Percentiles rank a stretch among this genome's conserved stretches.
Evolutionary conservation across 1,140 invertebrate genomes (phyloP).

Genomic region (Drosophila funebris): DNA sequence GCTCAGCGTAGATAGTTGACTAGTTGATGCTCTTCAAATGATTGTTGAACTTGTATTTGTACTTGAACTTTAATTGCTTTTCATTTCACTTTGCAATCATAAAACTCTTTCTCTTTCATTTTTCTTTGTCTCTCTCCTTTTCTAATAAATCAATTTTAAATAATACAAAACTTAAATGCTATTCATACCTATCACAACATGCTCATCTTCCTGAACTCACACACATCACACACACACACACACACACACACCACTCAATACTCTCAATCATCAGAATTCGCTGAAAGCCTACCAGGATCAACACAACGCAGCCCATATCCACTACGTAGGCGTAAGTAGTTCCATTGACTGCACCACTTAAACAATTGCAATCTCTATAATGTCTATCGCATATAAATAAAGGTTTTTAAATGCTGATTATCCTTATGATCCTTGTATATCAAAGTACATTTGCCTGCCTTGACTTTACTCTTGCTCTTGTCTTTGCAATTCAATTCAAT

Average conservation of each 20-base stretch:
- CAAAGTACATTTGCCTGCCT: constrained; percentile 17
- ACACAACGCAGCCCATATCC: constrained; percentile 93
- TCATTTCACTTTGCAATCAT: constrained; percentile 16
- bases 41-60: neutral
- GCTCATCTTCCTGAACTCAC: constrained; percentile 50
- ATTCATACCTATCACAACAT: constrained; percentile 58
- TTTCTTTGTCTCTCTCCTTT: constrained; percentile 8
- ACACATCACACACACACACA: constrained; percentile 38
- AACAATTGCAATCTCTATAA: constrained; percentile 38
- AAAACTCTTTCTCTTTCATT: neutral
- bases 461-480: constrained; percentile 16
- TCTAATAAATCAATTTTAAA: constrained; percentile 23
- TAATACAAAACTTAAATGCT: constrained; percentile 54
- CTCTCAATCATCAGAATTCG: constrained; percentile 88
- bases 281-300: constrained; percentile 91
- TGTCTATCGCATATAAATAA: constrained; percentile 30
- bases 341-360: constrained; percentile 64
- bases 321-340: constrained; percentile 90
- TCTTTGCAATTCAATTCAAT: neutral
- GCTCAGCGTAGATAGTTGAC: too few species aligned
- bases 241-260: constrained; percentile 39
- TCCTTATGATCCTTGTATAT: too few species aligned
- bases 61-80: neutral
- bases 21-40: too few species aligned
- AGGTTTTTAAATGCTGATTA: too few species aligned